Evolutionary conservation across 2,888 invertebrate species (phyloP), one percentile per base, ranked within the genome.

Genomic region (Habroteleia sp.): DNA sequence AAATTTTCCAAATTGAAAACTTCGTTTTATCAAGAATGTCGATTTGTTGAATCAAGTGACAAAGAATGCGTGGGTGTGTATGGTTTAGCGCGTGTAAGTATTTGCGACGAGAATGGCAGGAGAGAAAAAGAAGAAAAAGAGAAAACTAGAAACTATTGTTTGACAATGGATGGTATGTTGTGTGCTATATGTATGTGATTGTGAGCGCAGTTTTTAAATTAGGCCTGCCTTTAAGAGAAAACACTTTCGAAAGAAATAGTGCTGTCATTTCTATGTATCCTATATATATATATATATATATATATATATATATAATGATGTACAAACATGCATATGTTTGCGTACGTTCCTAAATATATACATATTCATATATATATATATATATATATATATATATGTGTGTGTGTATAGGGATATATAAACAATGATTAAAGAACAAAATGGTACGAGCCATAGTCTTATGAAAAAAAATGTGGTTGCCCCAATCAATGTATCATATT

Each of bases 1-100:
- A 83, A 79, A 81, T 81, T 81, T 82, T 84, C 79, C 79, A 80
- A 80, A 80, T 81, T 83, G 76, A 69, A 3, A 75, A 77, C 74
- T 68, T 81, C 75, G 79, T 81, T 82, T 83, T 77, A 82, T 81
- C 77, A 71, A 79, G 77, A 71, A 71, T 52, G 16, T 20, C 5
- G 20, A 3, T 5, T 20, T 20, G 20, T 20, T 20, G 5, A 20
- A 20, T 3, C 2, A 20, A 20, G 2, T 20, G 20, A 20, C 20
- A 20, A 2, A 20, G n/a, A n/a, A n/a, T n/a, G n/a, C n/a, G n/a
- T n/a, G n/a, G n/a, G n/a, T n/a, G n/a, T n/a, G n/a, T n/a, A n/a
- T n/a, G n/a, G n/a, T n/a, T n/a, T n/a, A n/a, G n/a, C n/a, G n/a
- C n/a, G n/a, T n/a, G n/a, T n/a, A n/a, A n/a, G n/a, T n/a, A n/a